These are phyloP conservation scores for Brachylomia viminalis DNA, from an alignment of 2,888 invertebrate species.

Conservation along the genomic window DNA sequence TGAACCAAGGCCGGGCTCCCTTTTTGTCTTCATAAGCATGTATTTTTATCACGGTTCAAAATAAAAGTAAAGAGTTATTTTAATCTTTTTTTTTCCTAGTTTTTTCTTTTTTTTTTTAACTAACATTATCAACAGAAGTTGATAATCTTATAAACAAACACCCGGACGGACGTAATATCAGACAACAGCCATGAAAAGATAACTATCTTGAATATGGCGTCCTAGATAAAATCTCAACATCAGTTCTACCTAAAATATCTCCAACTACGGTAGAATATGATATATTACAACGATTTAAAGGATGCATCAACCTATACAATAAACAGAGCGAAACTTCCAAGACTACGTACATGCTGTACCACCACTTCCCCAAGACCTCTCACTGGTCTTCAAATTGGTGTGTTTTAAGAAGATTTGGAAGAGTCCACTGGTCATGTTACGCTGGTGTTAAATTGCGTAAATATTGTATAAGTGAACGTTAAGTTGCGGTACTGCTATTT, in stretches of 20 bases:
- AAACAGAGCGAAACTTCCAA: slow-evolving; percentile 79
- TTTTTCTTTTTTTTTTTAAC: too few relatives aligned
- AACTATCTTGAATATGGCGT: slow-evolving; percentile 44
- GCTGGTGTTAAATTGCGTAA: slow-evolving; percentile 75
- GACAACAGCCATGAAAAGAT: slow-evolving; percentile 40
- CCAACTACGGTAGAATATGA: slow-evolving; percentile 62
- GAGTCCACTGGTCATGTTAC: slow-evolving; percentile 61
- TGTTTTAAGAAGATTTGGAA: background rate
- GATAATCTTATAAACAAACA: background rate
- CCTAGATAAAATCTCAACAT: slow-evolving; percentile 52
- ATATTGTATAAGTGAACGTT: slow-evolving; percentile 76
- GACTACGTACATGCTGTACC: slow-evolving; percentile 19
- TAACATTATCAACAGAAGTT: too few relatives aligned
- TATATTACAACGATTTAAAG: slow-evolving; percentile 71
- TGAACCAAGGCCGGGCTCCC: too few relatives aligned
- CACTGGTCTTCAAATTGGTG: slow-evolving; percentile 15
- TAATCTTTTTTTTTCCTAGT: too few relatives aligned
- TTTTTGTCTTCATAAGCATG: too few relatives aligned
- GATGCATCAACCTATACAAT: slow-evolving; percentile 78
- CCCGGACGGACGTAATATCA: slow-evolving; percentile 24
- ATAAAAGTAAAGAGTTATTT: too few relatives aligned
- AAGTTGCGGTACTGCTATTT: slow-evolving; percentile 62
- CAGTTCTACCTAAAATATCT: slow-evolving; percentile 52
- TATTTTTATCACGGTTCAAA: too few relatives aligned
- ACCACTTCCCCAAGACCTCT: slow-evolving; percentile 67